Evolutionary conservation across 2,113 vertebrate species (phyloP).

Genomic region (Entelurus aequoreus): DNA sequence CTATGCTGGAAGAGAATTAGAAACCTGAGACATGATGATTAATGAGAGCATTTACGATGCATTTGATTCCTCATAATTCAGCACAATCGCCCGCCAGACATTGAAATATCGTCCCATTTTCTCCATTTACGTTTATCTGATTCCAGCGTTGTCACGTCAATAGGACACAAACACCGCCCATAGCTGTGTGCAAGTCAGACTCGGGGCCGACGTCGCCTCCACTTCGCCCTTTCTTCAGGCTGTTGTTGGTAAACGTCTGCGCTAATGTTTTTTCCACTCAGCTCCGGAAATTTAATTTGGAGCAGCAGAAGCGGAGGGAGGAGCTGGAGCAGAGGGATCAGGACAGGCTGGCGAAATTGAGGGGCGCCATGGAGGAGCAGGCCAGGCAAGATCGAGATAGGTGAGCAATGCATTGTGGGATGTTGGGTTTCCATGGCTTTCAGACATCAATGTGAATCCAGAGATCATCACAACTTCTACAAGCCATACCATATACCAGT

Average conservation of each 20-base stretch:
- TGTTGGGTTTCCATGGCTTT: slow-evolving; percentile 6
- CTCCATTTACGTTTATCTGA: slow-evolving; percentile 55
- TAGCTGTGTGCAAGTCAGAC: slow-evolving; percentile 26
- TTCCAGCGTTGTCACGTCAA: slow-evolving; percentile 52
- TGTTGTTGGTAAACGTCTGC: slow-evolving; percentile 17
- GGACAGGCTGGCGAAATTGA: slow-evolving; percentile 74
- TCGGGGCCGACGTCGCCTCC: slow-evolving; percentile 5
- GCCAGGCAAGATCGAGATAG: slow-evolving; percentile 81
- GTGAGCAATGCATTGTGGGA: slow-evolving; percentile 58
- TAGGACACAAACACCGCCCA: slow-evolving; percentile 47
- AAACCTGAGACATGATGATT: slow-evolving; percentile 61
- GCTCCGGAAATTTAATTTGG: slow-evolving; percentile 81
- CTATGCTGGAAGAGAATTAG: slow-evolving; percentile 26
- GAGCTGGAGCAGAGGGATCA: slow-evolving; percentile 75
- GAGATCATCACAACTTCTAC: too few species aligned
- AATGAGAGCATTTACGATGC: slow-evolving; percentile 63
- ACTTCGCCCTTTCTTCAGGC: slow-evolving; percentile 23
- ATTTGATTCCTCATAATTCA: slow-evolving; percentile 59
- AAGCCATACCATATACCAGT: too few species aligned
- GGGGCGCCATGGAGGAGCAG: slow-evolving; percentile 80
- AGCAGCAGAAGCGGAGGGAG: slow-evolving; percentile 77
- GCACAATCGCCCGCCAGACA: slow-evolving; percentile 41
- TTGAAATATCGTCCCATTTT: slow-evolving; percentile 66
- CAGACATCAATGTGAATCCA: background rate
- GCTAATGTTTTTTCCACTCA: slow-evolving; percentile 44